Evolutionary conservation across 2,888 invertebrate genomes (phyloP), one percentile per base, ranked within the genome.

Genomic region (Augochlorella aurata): DNA sequence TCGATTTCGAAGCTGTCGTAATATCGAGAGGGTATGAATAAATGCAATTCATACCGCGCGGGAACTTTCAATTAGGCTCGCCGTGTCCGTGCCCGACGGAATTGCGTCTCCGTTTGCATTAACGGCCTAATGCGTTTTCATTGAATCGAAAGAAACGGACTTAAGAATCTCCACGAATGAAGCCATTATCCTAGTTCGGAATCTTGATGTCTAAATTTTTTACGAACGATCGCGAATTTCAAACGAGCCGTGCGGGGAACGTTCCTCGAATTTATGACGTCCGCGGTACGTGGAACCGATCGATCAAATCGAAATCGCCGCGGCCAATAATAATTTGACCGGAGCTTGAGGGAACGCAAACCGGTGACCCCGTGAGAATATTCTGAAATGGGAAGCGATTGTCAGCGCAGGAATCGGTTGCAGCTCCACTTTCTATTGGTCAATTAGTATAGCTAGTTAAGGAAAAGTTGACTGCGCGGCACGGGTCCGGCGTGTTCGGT

Each of bases 361-460:
- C 58, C 72, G 71, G 74, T 66, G 82, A 80, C 69, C 82, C 81
- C 83, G 83, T 86, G 87, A 85, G 81, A 82, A 79, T 67, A 69
- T 68, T 80, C 76, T 76, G 71, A 70, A 88, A 83, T 81, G 83
- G 82, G 74, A 88, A 81, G 77, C 88, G 88, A 88, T 88, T 88
- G 85, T 85, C 88, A 85, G 77, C 80, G 29, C 29, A 49, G 85
- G 80, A 81, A 85, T 89, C 58, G 88, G 89, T 88, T 86, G 83
- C 86, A 85, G 87, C 85, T 89, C 82, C 83, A 88, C 88, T 90
- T 90, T 90, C 90, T 88, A 91, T 91, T 89, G 89, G 89, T 90
- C 91, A 91, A 90, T 90, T 90, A 90, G 90, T 90, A 88, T 68
- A 85, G 86, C 90, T 89, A 79, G 91, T 90, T 90, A 91, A 90